Evolutionary conservation across 2,888 invertebrate species (phyloP).

Genomic region (Uloborus plumipes): DNA sequence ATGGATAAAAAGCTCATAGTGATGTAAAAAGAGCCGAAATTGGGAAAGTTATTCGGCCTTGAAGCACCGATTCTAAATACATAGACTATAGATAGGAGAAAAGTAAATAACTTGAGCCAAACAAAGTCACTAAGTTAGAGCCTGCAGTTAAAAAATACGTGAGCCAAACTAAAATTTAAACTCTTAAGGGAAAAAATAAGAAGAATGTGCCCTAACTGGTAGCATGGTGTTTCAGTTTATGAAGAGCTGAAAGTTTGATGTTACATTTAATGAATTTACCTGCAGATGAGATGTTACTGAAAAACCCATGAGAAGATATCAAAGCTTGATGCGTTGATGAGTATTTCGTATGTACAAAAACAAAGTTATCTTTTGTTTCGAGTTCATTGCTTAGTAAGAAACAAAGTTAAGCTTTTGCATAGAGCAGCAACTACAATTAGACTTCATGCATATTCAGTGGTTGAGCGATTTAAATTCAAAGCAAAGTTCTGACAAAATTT

Average conservation of each 20-base stretch:
- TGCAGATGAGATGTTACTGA: slow-evolving; percentile 14
- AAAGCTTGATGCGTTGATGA: slow-evolving; percentile 28
- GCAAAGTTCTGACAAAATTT: background rate
- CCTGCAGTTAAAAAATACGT: too few species aligned
- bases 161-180: too few species aligned
- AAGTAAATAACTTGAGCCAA: too few species aligned
- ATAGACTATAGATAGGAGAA: too few species aligned
- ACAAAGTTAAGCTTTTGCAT: slow-evolving; percentile 12
- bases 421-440: slow-evolving; percentile 21
- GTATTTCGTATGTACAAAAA: slow-evolving; percentile 21
- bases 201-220: slow-evolving; percentile 10
- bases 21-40: too few species aligned
- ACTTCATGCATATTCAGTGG: slow-evolving; percentile 25
- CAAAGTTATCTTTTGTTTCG: slow-evolving; percentile 5
- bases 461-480: slow-evolving; percentile 13
- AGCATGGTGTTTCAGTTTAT: background rate
- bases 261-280: slow-evolving; percentile 5
- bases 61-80: too few species aligned
- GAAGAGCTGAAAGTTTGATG: background rate
- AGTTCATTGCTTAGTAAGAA: slow-evolving; percentile 11
- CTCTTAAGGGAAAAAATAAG: background rate
- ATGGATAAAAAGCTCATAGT: too few species aligned
- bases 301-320: slow-evolving; percentile 39
- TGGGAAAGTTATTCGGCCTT: too few species aligned
- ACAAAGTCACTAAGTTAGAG: too few species aligned